phyloP scores from a whole-genome alignment of 2,888 invertebrate genomes.

The Leucoma salicis region DNA sequence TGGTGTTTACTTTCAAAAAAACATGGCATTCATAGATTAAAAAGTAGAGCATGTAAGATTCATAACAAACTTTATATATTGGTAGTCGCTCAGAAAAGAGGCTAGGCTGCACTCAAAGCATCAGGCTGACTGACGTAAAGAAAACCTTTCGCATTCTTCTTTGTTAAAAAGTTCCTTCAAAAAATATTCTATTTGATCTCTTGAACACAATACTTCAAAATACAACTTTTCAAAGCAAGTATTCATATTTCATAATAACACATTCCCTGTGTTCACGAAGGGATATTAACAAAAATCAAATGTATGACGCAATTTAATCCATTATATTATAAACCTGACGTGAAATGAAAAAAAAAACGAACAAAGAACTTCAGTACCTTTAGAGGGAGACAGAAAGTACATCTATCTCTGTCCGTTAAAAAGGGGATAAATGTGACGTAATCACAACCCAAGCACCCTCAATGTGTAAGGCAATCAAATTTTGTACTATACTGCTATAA shows the following conservation, averaged over 20 bases:
- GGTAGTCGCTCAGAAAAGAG: too few relatives aligned
- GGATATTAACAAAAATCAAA: conserved; percentile 21
- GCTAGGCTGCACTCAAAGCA: too few relatives aligned
- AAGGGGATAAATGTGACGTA: conserved; percentile 71
- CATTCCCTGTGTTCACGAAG: conserved; percentile 22
- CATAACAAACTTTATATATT: too few relatives aligned
- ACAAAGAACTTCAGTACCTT: conserved; percentile 50
- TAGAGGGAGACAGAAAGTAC: conserved; percentile 32
- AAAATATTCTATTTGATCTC: too few relatives aligned
- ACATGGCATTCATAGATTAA: too few relatives aligned
- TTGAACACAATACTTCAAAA: too few relatives aligned
- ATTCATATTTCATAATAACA: conserved; percentile 10
- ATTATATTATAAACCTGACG: conserved; percentile 27
- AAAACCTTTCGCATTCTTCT: too few relatives aligned
- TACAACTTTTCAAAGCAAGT: too few relatives aligned
- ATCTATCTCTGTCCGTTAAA: conserved; percentile 39
- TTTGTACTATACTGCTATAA: conserved; percentile 15
- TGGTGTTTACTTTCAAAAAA: too few relatives aligned
- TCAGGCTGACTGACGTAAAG: too few relatives aligned
- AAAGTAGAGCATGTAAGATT: too few relatives aligned
- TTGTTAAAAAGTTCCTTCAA: too few relatives aligned
- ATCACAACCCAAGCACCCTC: conserved; percentile 56
- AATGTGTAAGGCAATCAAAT: conserved; percentile 31
- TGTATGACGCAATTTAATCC: conserved; percentile 30
- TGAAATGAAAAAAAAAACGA: conserved; percentile 27